Base-by-base conservation (phyloP, 1,140 invertebrate species). In the Notospermus geniculatus region DNA sequence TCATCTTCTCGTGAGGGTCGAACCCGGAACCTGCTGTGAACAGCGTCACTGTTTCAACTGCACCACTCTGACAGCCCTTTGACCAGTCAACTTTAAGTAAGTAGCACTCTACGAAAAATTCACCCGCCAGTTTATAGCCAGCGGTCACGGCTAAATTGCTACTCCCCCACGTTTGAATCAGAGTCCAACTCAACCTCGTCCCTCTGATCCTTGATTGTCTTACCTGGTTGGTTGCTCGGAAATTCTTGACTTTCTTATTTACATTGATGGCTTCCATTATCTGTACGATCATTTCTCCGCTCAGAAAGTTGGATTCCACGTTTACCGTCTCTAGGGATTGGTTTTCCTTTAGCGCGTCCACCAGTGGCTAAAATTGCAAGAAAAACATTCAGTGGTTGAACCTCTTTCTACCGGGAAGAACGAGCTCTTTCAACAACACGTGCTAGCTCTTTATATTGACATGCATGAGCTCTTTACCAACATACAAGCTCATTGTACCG, bases 251-350 rank as follows among this genome's bases (percentile, higher is more conserved):
- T 57, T 87, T 87, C 76, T 92, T 90, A 68, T 91, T 91, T 69
- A 89, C 88, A 62, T 95, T 86, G 69, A 97, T 85, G 46, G 92
- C 86, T 81, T 89, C 89, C 46, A 97, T 86, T 50, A 98, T 84
- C 78, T 88, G 87, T 59, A 95, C 88, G 73, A 97, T 88, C 55
- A 89, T 87, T 36, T 76, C 74, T 84, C 84, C 73, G 89, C 91
- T 83, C 77, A 98, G 89, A 80, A 93, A 95, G 85, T 98, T 98
- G 56, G 94, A 96, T 86, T 98, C 95, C 66, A 98, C 88, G 81
- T 96, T 97, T 72, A 98, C 84, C 71, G 92, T 90, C 79, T 90
- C 87, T 66, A 98, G 83, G 56, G 90, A 88, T 75, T 88, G 88
- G 85, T 97, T 97, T 66, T 88, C 88, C 77, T 90, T 86, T 58